phyloP scores from a whole-genome alignment of 1,140 invertebrate genomes.

The Hycleus phaleratus region DNA sequence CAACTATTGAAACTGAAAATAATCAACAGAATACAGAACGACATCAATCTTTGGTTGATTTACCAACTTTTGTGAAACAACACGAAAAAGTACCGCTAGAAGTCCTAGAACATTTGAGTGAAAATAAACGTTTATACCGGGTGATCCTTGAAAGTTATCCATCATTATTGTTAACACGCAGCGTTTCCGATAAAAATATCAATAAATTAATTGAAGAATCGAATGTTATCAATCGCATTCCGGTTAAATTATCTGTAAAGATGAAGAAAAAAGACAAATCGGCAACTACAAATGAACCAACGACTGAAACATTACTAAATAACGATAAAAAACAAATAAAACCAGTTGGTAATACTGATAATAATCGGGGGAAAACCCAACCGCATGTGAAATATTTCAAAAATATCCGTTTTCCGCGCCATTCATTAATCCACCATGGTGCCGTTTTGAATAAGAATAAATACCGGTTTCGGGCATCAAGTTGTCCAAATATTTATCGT shows the following conservation, averaged over 20 bases:
- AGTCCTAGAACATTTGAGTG: conserved; percentile 54
- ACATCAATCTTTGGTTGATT: conserved; percentile 57
- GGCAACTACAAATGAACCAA: not conserved
- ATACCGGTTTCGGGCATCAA: conserved; percentile 76
- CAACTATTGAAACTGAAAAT: conserved; percentile 43
- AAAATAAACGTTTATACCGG: conserved; percentile 59
- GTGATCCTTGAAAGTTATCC: conserved; percentile 67
- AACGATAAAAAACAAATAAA: conserved; percentile 1
- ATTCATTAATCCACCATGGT: conserved; percentile 75
- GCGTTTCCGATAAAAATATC: conserved; percentile 54
- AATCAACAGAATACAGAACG: conserved; percentile 25
- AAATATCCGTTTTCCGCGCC: conserved; percentile 66
- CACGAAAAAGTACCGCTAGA: conserved; percentile 60
- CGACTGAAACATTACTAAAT: conserved; percentile 23
- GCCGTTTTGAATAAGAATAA: conserved; percentile 72
- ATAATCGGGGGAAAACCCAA: conserved; percentile 17
- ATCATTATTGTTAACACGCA: conserved; percentile 54
- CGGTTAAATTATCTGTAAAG: conserved; percentile 55
- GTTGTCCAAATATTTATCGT: conserved; percentile 82
- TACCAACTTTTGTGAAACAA: conserved; percentile 64
- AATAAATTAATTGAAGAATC: conserved; percentile 43
- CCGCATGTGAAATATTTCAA: conserved; percentile 62
- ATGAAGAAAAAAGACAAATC: conserved; percentile 35
- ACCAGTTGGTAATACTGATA: not conserved
- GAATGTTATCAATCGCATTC: conserved; percentile 40